phyloP scores from a whole-genome alignment of 2,888 invertebrate genomes.

The Lydus trimaculatus region DNA sequence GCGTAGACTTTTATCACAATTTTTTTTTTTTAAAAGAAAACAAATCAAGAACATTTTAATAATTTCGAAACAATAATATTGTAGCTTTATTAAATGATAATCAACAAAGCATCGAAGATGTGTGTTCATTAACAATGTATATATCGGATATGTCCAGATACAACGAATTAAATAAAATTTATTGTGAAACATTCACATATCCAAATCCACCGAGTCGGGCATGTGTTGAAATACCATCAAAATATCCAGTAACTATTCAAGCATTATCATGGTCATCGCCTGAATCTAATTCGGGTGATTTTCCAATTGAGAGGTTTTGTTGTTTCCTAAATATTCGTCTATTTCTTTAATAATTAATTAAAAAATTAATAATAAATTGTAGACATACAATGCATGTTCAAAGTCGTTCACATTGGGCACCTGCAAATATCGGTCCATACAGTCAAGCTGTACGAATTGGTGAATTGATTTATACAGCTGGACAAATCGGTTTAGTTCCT shows the following conservation, averaged over 20 bases:
- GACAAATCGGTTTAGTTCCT: constrained; percentile 91
- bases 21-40: background rate
- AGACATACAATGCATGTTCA: constrained; percentile 92
- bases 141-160: constrained; percentile 85
- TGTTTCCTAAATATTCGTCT: constrained; percentile 4
- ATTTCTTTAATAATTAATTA: background rate
- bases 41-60: background rate
- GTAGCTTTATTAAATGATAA: constrained; percentile 45
- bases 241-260: constrained; percentile 77
- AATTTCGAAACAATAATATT: background rate
- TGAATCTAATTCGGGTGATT: constrained; percentile 42
- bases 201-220: constrained; percentile 86
- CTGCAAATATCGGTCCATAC: constrained; percentile 96
- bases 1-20: constrained; percentile 38
- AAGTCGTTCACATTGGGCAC: constrained; percentile 97
- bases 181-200: constrained; percentile 75
- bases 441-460: constrained; percentile 91
- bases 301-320: constrained; percentile 51
- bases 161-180: constrained; percentile 77
- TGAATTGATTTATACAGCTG: constrained; percentile 85
- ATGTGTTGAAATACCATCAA: constrained; percentile 80
- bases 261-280: constrained; percentile 69
- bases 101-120: constrained; percentile 67
- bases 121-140: constrained; percentile 85
- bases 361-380: constrained; percentile 6